Evolutionary conservation across 2,113 vertebrate genomes (phyloP), one percentile per base, ranked within the genome.

Genomic region (Phaethornis superciliosus): DNA sequence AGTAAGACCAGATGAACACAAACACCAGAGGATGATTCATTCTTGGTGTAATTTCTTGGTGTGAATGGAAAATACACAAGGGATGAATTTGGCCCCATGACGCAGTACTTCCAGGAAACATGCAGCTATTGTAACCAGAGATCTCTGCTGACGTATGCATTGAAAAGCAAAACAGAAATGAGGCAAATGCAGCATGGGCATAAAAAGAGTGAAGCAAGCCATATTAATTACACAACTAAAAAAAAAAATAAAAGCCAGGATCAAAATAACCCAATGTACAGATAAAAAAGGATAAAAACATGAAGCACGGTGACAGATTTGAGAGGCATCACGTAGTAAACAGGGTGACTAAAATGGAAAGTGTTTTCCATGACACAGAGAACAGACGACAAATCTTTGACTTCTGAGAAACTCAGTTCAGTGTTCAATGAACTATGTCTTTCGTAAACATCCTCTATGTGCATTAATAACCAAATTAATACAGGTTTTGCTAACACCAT

Each of bases 31-130:
- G 37, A 79, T 94, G 89, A 96, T 93, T 96, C 91, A 94, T 88
- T 93, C 85, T 47, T 70, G 65, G 51, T 89, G 75, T 93, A 96
- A 96, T 94, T 94, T 93, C 52, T 70, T n/a, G n/a, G 44, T 89
- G 89, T 86, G 84, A 72, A 47, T 78, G 90, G 83, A 96, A 95
- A 95, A 94, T 88, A 93, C 47, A 89, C 23, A 15, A 55, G 56
- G 62, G 76, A 89, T 96, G 90, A 96, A 94, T 92, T 58, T 95
- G 91, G 78, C 58, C 65, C 70, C 1, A 1, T 93, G 95, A 96
- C 30, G 67, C 91, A 91, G 81, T 94, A 77, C 75, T 96, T 97
- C 97, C 95, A 97, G 90, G 96, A 97, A 96, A 96, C 63, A 79
- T 88, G 65, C 93, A 93, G 79, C 51, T 88, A 58, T 93, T 96